Evolutionary conservation across 2,113 vertebrate species (phyloP).

Genomic region (Ceratotherium simum): DNA sequence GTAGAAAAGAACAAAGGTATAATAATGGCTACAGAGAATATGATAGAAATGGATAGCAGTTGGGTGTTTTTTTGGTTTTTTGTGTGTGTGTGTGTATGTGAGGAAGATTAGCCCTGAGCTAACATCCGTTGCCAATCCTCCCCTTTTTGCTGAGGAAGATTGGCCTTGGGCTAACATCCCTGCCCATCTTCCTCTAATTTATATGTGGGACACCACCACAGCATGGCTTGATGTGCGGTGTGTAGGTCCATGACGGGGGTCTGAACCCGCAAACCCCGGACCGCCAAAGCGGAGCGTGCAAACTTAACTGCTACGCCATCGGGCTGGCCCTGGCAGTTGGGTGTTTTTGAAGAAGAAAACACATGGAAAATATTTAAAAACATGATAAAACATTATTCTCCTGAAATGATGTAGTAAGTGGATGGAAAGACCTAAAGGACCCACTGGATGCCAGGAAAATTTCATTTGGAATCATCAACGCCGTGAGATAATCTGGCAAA

Average conservation of each 20-base stretch:
- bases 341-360: background rate
- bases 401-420: background rate
- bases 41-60: background rate
- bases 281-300: no score
- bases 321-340: background rate
- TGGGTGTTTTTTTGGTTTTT: background rate
- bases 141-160: no score
- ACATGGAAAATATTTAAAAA: background rate
- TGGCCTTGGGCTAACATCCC: no score
- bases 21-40: background rate
- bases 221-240: no score
- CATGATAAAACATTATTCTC: background rate
- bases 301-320: no score
- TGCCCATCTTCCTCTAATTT: no score
- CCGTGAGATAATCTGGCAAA: background rate
- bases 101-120: no score
- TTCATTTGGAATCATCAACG: constrained; percentile 25
- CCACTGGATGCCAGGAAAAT: background rate
- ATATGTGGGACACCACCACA: no score
- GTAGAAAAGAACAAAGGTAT: background rate
- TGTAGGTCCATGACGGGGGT: no score
- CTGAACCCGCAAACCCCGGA: no score
- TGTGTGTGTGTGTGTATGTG: no score
- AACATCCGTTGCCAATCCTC: no score
- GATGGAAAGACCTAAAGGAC: background rate